Conservation (phyloP, 2,888 invertebrate species). For the Nomada fucata region DNA sequence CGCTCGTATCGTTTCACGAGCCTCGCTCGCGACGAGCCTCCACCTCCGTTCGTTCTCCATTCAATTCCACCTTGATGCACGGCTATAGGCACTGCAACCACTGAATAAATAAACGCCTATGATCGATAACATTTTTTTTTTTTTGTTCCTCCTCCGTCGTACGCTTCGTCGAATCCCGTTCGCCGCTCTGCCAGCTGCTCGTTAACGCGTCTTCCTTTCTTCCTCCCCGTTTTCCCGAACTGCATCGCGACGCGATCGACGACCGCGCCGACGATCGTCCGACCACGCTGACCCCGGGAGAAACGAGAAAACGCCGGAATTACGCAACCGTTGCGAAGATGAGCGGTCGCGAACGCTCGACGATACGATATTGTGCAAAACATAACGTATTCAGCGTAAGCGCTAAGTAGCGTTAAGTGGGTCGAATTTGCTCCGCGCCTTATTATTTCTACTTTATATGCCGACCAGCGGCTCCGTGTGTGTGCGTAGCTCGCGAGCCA, state of each 20-base stretch:
- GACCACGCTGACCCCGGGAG: neutral
- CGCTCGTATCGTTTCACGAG: slow-evolving; percentile 47
- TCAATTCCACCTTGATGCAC: slow-evolving; percentile 41
- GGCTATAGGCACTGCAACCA: slow-evolving; percentile 27
- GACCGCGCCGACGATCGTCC: neutral
- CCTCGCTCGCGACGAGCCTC: slow-evolving; percentile 18
- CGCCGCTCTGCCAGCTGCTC: neutral
- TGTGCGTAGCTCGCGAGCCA: slow-evolving; percentile 45
- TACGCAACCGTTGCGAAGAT: slow-evolving; percentile 62
- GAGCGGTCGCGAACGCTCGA: slow-evolving; percentile 54
- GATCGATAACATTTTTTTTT: slow-evolving; percentile 57
- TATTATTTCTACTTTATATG: slow-evolving; percentile 82
- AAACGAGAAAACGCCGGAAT: slow-evolving; percentile 18
- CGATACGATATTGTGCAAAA: slow-evolving; percentile 83
- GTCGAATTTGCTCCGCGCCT: slow-evolving; percentile 83
- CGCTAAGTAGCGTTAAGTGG: slow-evolving; percentile 84
- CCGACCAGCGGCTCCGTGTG: slow-evolving; percentile 58
- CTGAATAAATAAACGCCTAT: slow-evolving; percentile 58
- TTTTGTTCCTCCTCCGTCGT: slow-evolving; percentile 14
- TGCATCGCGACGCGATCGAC: neutral
- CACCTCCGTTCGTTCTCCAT: slow-evolving; percentile 5
- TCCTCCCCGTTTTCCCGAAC: neutral
- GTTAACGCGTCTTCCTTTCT: neutral
- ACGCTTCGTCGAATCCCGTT: slow-evolving; percentile 21
- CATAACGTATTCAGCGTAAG: slow-evolving; percentile 83